These are phyloP conservation scores for Tachina grossa DNA, from an alignment of 2,888 invertebrate species.

Conservation along the genomic window DNA sequence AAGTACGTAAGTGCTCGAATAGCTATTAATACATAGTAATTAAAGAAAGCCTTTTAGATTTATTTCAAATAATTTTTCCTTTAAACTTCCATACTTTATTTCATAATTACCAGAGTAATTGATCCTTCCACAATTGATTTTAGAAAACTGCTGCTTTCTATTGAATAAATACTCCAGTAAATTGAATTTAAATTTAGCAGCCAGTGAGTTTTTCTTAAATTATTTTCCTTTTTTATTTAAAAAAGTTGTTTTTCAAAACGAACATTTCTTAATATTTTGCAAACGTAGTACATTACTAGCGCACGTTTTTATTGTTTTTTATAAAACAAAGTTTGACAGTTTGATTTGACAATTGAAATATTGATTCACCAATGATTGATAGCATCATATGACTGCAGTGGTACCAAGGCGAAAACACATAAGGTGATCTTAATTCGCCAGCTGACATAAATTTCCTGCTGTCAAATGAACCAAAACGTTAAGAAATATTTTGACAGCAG, in stretches of 20 bases:
- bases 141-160: slow-evolving; percentile 8
- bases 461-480: too few relatives aligned
- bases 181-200: not conserved
- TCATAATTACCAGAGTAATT: slow-evolving; percentile 16
- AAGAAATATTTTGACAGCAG: too few relatives aligned
- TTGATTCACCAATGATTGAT: not conserved
- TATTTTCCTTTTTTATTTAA: slow-evolving; percentile 36
- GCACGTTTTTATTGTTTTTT: slow-evolving; percentile 65
- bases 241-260: slow-evolving; percentile 22
- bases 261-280: slow-evolving; percentile 40
- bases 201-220: not conserved
- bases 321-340: too few relatives aligned
- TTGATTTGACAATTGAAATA: not conserved
- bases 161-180: not conserved
- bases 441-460: too few relatives aligned
- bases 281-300: slow-evolving; percentile 43
- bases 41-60: slow-evolving; percentile 30
- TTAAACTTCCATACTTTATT: slow-evolving; percentile 3
- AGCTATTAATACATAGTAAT: not conserved
- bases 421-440: too few relatives aligned
- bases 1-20: not conserved
- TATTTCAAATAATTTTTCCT: slow-evolving; percentile 25
- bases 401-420: too few relatives aligned
- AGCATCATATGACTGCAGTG: not conserved
- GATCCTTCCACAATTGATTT: not conserved